These are phyloP conservation scores for Acromyrmex heyeri DNA, from an alignment of 1,140 invertebrate species.

Conservation along the genomic window DNA sequence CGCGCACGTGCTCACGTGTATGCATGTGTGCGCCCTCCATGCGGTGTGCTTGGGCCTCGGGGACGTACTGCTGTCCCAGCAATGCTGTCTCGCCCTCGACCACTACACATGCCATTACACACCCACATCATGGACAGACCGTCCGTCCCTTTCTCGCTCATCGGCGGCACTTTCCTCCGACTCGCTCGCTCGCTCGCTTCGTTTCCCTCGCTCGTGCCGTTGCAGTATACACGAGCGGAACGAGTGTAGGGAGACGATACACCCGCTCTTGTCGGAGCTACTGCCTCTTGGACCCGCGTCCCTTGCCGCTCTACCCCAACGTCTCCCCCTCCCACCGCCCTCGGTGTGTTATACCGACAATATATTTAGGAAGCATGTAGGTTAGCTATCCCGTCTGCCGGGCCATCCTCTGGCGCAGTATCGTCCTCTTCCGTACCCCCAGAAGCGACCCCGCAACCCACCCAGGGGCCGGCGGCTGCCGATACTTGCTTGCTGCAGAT, in stretches of 20 bases:
- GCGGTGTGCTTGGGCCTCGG: slow-evolving; percentile 70
- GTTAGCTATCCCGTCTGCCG: slow-evolving; percentile 67
- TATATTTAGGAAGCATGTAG: slow-evolving; percentile 80
- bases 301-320: slow-evolving; percentile 15
- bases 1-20: slow-evolving; percentile 58
- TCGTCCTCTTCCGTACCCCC: slow-evolving; percentile 55
- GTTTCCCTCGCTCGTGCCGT: slow-evolving; percentile 46
- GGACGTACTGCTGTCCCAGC: slow-evolving; percentile 74
- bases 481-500: slow-evolving; percentile 81
- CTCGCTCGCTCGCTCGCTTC: neutral
- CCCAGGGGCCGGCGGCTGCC: slow-evolving; percentile 73
- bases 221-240: slow-evolving; percentile 66
- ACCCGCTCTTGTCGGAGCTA: slow-evolving; percentile 59
- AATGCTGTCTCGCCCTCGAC: slow-evolving; percentile 61
- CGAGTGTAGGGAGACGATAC: slow-evolving; percentile 71
- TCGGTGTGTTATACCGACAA: slow-evolving; percentile 76
- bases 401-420: slow-evolving; percentile 55
- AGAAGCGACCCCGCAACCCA: slow-evolving; percentile 59
- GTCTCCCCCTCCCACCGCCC: neutral
- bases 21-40: slow-evolving; percentile 51
- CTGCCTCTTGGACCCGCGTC: slow-evolving; percentile 55
- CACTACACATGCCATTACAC: slow-evolving; percentile 65
- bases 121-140: slow-evolving; percentile 51
- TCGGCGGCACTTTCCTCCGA: slow-evolving; percentile 30
- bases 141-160: slow-evolving; percentile 22